A percentile compares a stretch with the other conserved stretches of the same genome.
Evolutionary conservation across 2,888 invertebrate species (phyloP).

Genomic region (Diplolepis rosae): DNA sequence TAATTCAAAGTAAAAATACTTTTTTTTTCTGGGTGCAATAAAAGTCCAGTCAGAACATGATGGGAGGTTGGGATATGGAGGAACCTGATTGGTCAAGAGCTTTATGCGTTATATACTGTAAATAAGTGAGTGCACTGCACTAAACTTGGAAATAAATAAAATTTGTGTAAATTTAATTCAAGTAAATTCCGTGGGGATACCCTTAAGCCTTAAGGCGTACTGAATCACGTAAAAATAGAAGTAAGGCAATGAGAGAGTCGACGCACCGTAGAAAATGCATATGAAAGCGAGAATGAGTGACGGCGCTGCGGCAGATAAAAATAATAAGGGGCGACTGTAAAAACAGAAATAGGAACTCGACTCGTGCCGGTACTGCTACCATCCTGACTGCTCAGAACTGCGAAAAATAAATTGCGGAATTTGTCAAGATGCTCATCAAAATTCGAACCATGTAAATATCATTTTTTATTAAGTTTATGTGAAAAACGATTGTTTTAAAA

Average conservation of each 20-base stretch:
- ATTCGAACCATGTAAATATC: too few species aligned
- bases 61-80: too few species aligned
- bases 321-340: slow-evolving; percentile 60
- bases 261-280: slow-evolving; percentile 58
- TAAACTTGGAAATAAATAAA: too few species aligned
- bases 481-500: too few species aligned
- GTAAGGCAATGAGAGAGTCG: slow-evolving; percentile 50
- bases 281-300: slow-evolving; percentile 58
- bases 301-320: slow-evolving; percentile 55
- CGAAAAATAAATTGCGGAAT: neutral
- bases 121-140: too few species aligned
- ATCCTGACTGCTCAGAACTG: neutral
- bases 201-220: neutral
- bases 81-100: too few species aligned
- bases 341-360: slow-evolving; percentile 58
- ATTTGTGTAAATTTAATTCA: neutral
- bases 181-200: neutral
- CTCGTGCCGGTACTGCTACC: slow-evolving; percentile 34
- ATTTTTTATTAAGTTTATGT: too few species aligned
- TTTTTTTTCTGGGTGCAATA: too few species aligned
- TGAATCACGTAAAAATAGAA: slow-evolving; percentile 50
- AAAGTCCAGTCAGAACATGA: too few species aligned
- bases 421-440: neutral
- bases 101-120: too few species aligned
- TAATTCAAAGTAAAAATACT: too few species aligned